Conservation (phyloP, 2,888 invertebrate species). For the Muschampia plurimacula region DNA sequence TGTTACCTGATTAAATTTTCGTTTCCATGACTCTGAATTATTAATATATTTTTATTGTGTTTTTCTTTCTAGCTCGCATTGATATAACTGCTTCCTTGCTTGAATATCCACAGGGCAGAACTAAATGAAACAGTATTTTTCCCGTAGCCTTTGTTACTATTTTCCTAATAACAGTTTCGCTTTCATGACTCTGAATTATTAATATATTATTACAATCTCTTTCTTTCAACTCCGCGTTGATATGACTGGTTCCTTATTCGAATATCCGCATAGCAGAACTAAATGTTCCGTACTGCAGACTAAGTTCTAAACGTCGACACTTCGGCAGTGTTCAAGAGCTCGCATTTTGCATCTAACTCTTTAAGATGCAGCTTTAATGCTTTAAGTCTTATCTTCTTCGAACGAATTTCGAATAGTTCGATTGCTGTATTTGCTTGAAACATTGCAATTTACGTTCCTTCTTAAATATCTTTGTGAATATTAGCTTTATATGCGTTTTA, state of each 20-base stretch:
- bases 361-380: slow-evolving; percentile 30
- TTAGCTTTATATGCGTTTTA: too few species aligned
- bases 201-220: too few species aligned
- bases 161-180: too few species aligned
- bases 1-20: too few species aligned
- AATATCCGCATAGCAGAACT: slow-evolving; percentile 21
- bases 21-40: too few species aligned
- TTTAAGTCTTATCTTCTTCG: slow-evolving; percentile 18
- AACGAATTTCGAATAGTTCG: slow-evolving; percentile 20
- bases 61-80: neutral
- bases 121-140: neutral
- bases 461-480: neutral
- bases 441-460: slow-evolving; percentile 6
- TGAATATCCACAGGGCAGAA: slow-evolving; percentile 17
- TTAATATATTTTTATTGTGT: too few species aligned
- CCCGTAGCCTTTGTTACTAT: too few species aligned
- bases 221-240: neutral
- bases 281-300: slow-evolving; percentile 10
- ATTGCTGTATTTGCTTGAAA: slow-evolving; percentile 14
- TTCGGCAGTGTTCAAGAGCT: slow-evolving; percentile 26
- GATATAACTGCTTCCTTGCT: neutral
- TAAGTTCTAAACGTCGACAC: slow-evolving; percentile 33
- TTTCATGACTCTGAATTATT: too few species aligned
- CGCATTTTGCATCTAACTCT: slow-evolving; percentile 31
- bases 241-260: neutral